phyloP scores from a whole-genome alignment of 2,888 invertebrate species.

The Clostera curtula region DNA sequence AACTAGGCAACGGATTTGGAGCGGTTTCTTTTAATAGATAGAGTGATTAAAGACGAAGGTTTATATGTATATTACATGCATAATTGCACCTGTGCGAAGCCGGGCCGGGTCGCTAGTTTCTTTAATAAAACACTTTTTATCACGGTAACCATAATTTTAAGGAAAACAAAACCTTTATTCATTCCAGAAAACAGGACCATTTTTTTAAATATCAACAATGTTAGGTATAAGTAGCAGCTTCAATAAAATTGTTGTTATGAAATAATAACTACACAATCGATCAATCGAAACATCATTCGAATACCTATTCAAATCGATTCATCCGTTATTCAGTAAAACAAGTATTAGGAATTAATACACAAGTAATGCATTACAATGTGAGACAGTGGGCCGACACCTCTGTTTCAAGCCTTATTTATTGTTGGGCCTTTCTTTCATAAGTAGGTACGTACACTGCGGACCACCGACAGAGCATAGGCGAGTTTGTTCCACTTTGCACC shows the following conservation, averaged over 20 bases:
- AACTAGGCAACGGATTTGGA: too few relatives aligned
- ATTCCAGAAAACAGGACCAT: too few relatives aligned
- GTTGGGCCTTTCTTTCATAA: conserved; percentile 39
- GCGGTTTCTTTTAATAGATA: too few relatives aligned
- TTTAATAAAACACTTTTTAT: too few relatives aligned
- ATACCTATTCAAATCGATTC: conserved; percentile 19
- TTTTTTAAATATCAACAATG: too few relatives aligned
- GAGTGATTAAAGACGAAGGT: too few relatives aligned
- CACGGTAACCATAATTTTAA: too few relatives aligned
- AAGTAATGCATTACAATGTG: conserved; percentile 43
- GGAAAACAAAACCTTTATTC: too few relatives aligned
- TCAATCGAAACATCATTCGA: conserved; percentile 14
- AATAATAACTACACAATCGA: conserved; percentile 2
- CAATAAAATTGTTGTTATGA: conserved; percentile 1
- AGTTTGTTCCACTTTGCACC: conserved; percentile 26
- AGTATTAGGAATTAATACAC: conserved; percentile 39
- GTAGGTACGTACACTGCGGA: conserved; percentile 36
- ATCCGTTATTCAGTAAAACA: conserved; percentile 26
- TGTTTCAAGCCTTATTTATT: conserved; percentile 45
- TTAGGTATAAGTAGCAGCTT: too few relatives aligned
- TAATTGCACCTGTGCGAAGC: too few relatives aligned
- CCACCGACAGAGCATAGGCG: conserved; percentile 41
- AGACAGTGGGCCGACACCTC: conserved; percentile 45
- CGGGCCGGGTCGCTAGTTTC: too few relatives aligned
- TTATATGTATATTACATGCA: too few relatives aligned